A percentile compares a stretch with the other conserved stretches of the same genome.
phyloP scores from a whole-genome alignment of 1,140 invertebrate species.

The Amyelois transitella region DNA sequence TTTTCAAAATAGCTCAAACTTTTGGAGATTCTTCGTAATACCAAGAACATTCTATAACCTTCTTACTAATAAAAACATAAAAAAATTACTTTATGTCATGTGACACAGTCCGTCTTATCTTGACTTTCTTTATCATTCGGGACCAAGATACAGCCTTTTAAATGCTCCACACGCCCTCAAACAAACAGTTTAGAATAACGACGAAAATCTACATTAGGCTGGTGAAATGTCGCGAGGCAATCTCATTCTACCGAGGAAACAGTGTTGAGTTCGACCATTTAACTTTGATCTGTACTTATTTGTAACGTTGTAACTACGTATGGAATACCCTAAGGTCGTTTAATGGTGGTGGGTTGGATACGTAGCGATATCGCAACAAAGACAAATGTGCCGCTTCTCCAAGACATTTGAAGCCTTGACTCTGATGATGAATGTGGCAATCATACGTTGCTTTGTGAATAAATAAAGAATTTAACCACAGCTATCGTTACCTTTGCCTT shows the following conservation, averaged over 20 bases:
- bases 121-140: too few species aligned
- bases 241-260: slow-evolving; percentile 59
- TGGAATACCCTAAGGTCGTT: not conserved
- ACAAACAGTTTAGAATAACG: slow-evolving; percentile 54
- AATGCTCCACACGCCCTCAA: slow-evolving; percentile 21
- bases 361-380: slow-evolving; percentile 55
- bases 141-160: too few species aligned
- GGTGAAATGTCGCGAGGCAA: slow-evolving; percentile 67
- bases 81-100: too few species aligned
- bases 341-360: slow-evolving; percentile 42
- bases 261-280: slow-evolving; percentile 29
- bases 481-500: too few species aligned
- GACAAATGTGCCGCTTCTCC: slow-evolving; percentile 61
- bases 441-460: slow-evolving; percentile 1
- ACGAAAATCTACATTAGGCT: slow-evolving; percentile 68
- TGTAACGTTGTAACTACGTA: not conserved
- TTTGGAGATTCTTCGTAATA: too few species aligned
- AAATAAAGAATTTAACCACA: not conserved
- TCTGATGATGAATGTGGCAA: slow-evolving; percentile 23
- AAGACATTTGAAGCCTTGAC: slow-evolving; percentile 41
- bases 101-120: too few species aligned
- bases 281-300: slow-evolving; percentile 24
- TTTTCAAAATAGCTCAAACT: too few species aligned
- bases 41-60: too few species aligned
- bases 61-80: too few species aligned